phyloP scores from a whole-genome alignment of 2,113 vertebrate genomes.

The Phrynosoma blainvillii region DNA sequence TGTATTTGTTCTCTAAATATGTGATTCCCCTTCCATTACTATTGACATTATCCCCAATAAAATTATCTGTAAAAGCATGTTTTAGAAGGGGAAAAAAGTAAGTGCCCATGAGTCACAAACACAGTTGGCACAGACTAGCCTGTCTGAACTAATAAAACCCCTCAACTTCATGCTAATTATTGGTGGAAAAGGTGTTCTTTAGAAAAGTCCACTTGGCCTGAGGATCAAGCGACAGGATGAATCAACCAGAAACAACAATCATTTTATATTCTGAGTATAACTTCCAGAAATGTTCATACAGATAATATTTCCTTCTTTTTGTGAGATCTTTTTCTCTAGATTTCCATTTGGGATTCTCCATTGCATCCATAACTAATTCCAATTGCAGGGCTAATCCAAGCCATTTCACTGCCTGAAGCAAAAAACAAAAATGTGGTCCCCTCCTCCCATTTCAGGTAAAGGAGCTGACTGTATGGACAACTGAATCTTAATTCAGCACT shows the following conservation, averaged over 20 bases:
- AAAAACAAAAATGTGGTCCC: background rate
- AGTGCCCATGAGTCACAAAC: slow-evolving; percentile 30
- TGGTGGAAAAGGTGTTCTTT: slow-evolving; percentile 10
- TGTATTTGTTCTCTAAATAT: slow-evolving; percentile 3
- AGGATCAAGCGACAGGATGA: background rate
- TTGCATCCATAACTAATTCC: background rate
- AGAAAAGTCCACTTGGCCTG: background rate
- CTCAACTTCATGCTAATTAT: slow-evolving; percentile 19
- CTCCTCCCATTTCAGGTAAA: background rate
- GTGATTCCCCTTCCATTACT: background rate
- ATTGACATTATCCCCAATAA: background rate
- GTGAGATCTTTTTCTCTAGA: slow-evolving; percentile 1
- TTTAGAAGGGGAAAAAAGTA: slow-evolving; percentile 6
- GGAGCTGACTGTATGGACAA: background rate
- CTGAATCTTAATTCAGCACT: background rate
- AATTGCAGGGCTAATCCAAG: background rate
- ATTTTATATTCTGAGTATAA: slow-evolving; percentile 9
- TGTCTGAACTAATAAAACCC: slow-evolving; percentile 1
- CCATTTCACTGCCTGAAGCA: background rate
- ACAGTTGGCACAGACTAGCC: slow-evolving; percentile 24
- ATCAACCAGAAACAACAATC: slow-evolving; percentile 2
- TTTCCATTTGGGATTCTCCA: slow-evolving; percentile 31
- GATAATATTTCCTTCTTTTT: background rate
- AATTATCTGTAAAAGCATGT: slow-evolving; percentile 6
- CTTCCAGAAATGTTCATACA: background rate